Percentiles rank a stretch among this genome's conserved stretches.
These are phyloP conservation scores for Tortrix viridana DNA, from an alignment of 2,888 invertebrate species.

Conservation along the genomic window DNA sequence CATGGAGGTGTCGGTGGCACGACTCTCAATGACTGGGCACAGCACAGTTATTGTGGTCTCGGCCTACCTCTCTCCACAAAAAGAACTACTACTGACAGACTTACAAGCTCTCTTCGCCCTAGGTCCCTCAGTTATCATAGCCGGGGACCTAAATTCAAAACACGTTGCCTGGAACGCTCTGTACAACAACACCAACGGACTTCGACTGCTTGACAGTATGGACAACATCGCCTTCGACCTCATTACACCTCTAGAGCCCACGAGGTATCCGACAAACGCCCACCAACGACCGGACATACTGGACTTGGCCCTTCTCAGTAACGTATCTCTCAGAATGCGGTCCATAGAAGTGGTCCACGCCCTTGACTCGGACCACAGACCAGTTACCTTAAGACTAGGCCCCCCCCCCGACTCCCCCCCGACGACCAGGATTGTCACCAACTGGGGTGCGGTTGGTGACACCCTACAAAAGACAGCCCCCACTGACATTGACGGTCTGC, in stretches of 20 bases:
- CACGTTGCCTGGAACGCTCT: conserved; percentile 78
- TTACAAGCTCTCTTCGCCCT: background rate
- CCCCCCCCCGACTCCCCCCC: too few species aligned
- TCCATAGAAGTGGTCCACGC: conserved; percentile 10
- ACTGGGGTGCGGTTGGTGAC: too few species aligned
- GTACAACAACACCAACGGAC: background rate
- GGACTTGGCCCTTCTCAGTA: background rate
- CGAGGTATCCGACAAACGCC: too few species aligned
- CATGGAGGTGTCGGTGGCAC: background rate
- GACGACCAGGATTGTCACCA: too few species aligned
- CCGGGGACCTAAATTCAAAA: conserved; percentile 65
- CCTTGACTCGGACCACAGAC: conserved; percentile 6
- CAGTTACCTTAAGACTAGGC: background rate
- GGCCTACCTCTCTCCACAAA: background rate
- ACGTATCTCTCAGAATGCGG: background rate
- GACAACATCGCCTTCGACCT: background rate
- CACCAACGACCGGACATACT: background rate
- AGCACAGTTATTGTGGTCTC: conserved; percentile 1
- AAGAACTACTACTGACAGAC: background rate
- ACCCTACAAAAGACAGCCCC: too few species aligned
- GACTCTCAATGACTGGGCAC: background rate
- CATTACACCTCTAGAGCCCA: background rate
- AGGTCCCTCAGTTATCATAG: background rate
- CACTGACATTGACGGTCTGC: too few species aligned
- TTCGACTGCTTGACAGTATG: background rate